phyloP scores from a whole-genome alignment of 2,113 vertebrate genomes.

The Notothenia coriiceps region DNA sequence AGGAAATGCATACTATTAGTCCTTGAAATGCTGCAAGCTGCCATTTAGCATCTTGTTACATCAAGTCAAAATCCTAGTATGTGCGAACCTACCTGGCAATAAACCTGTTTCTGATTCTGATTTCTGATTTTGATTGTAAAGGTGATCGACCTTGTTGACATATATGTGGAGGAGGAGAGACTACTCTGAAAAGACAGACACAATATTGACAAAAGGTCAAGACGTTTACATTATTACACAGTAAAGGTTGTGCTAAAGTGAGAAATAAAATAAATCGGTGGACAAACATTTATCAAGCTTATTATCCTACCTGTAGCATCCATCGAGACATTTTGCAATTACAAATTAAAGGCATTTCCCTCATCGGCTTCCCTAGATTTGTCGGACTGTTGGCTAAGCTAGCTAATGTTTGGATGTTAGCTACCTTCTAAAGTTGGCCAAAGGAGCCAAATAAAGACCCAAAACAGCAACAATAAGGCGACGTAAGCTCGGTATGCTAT shows the following conservation, averaged over 20 bases:
- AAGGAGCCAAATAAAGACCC: background rate
- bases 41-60: background rate
- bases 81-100: too few relatives aligned
- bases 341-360: background rate
- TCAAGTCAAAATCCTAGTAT: too few relatives aligned
- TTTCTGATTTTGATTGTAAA: background rate
- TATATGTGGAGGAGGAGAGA: slow-evolving; percentile 2
- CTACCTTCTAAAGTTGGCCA: background rate
- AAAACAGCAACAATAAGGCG: background rate
- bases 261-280: background rate
- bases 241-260: background rate
- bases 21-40: slow-evolving; percentile 14
- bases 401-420: background rate
- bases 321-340: background rate
- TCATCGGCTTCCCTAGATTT: slow-evolving; percentile 30
- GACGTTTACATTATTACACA: background rate
- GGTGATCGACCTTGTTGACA: background rate
- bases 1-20: background rate
- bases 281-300: background rate
- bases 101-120: too few relatives aligned
- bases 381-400: background rate
- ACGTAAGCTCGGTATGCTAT: slow-evolving; percentile 10
- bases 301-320: background rate
- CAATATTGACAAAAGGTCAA: background rate
- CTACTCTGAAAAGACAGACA: background rate